Evolutionary conservation across 2,888 invertebrate genomes (phyloP), one percentile per base, ranked within the genome.

Genomic region (Ectobius pallidus): DNA sequence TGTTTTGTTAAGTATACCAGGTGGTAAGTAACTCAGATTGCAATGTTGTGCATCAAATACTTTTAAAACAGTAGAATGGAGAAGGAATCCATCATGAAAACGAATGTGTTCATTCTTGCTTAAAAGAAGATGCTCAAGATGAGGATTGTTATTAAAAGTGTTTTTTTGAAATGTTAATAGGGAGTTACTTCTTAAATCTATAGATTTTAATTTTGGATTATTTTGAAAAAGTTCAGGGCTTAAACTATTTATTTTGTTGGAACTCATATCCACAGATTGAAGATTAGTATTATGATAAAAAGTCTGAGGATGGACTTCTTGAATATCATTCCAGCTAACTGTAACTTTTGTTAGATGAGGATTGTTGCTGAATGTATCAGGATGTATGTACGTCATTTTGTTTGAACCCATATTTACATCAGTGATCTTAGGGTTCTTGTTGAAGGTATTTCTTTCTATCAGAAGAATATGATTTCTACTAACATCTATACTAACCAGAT

Each of bases 281-380:
- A 65, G 65, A n/a, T 44, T 25, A 18, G 65, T 42, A 14, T 27
- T 65, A 22, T 65, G 42, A 4, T 22, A 9, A 22, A 65, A 65
- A 0, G 44, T 65, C 0, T 46, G 0, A 11, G 65, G 65, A n/a
- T 46, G 44, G 3, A 65, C 18, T 11, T 65, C 46, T 11, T 46
- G 4, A n/a, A 65, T 65, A 20, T 46, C 16, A 20, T 65, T 65
- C 65, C 65, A 65, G n/a, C 65, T 65, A 1, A 65, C 44, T n/a
- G 65, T 65, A 14, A 65, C 27, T 18, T 44, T 22, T n/a, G 65
- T 65, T 9, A 65, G 65, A 1, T 44, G 44, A n/a, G 65, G 65
- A 30, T 65, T 65, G 20, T 27, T 6, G 14, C 65, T 44, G 44
- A 65, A 65, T 2, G 65, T 65, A 27, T 27, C 65, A n/a, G 65